Evolutionary conservation across 2,888 invertebrate genomes (phyloP).

Genomic region (Prostheceraeus crozeri): DNA sequence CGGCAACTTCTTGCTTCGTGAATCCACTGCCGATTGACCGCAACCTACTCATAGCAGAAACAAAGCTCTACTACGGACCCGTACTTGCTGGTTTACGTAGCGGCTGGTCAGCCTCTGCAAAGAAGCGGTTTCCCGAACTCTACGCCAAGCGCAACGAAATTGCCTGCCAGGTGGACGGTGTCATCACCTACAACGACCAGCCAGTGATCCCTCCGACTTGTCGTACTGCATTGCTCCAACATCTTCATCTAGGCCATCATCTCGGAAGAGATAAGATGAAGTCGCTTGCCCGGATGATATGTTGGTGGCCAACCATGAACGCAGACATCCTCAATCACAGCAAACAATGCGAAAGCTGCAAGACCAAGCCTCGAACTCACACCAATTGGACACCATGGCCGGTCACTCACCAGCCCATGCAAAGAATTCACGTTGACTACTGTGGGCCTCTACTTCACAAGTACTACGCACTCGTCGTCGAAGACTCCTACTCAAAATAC

Average conservation of each 20-base stretch:
- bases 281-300: constrained; percentile 15
- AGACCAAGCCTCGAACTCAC: constrained; percentile 1
- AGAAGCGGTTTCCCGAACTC: constrained; percentile 14
- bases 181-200: no score
- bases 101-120: constrained; percentile 20
- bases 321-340: neutral
- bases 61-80: constrained; percentile 9
- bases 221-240: neutral
- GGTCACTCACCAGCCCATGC: constrained; percentile 9
- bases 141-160: no score
- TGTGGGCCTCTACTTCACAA: neutral
- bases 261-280: constrained; percentile 6
- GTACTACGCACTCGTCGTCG: constrained; percentile 12
- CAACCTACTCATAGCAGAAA: neutral
- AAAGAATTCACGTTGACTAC: constrained; percentile 19
- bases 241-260: constrained; percentile 11
- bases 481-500: constrained; percentile 9
- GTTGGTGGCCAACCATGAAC: constrained; percentile 20
- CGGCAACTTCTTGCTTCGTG: constrained; percentile 1
- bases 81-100: constrained; percentile 1
- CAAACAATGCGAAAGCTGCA: neutral
- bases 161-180: no score
- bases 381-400: constrained; percentile 18
- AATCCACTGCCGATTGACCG: constrained; percentile 5
- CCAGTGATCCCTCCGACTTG: no score